phyloP scores from a whole-genome alignment of 1,140 invertebrate genomes.

The Rhopalosiphum maidis region DNA sequence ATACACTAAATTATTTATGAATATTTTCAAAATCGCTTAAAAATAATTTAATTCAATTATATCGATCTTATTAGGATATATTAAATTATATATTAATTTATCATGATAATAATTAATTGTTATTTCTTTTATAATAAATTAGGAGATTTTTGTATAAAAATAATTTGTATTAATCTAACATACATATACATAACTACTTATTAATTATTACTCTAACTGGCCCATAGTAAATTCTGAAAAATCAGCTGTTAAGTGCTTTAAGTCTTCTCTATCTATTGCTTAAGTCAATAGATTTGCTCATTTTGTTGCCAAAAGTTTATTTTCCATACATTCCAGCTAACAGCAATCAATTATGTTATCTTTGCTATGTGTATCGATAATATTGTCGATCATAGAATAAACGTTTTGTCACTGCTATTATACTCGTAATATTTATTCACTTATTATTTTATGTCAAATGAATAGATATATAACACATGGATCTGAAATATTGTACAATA shows the following conservation, averaged over 20 bases:
- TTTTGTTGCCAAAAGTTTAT: constrained; percentile 23
- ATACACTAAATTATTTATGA: background rate
- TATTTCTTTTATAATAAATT: background rate
- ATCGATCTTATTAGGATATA: background rate
- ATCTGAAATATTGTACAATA: constrained; percentile 24
- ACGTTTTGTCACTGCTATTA: background rate
- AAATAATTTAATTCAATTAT: background rate
- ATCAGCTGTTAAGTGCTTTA: background rate
- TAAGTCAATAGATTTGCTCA: constrained; percentile 28
- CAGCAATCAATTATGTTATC: background rate
- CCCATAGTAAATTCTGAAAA: background rate
- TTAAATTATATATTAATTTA: background rate
- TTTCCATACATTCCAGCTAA: constrained; percentile 32
- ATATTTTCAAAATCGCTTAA: background rate
- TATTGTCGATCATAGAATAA: too few relatives aligned
- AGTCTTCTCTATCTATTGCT: background rate
- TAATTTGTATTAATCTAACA: background rate
- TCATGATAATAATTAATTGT: background rate
- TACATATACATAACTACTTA: background rate
- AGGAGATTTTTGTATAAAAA: background rate
- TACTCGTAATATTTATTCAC: background rate
- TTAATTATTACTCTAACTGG: background rate
- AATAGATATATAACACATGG: background rate
- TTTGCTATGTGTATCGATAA: background rate
- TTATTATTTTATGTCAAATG: background rate